Percentiles rank a stretch among this genome's conserved stretches.
These are phyloP conservation scores for Disparrhopalites patrizii DNA, from an alignment of 2,888 invertebrate species.

Conservation along the genomic window DNA sequence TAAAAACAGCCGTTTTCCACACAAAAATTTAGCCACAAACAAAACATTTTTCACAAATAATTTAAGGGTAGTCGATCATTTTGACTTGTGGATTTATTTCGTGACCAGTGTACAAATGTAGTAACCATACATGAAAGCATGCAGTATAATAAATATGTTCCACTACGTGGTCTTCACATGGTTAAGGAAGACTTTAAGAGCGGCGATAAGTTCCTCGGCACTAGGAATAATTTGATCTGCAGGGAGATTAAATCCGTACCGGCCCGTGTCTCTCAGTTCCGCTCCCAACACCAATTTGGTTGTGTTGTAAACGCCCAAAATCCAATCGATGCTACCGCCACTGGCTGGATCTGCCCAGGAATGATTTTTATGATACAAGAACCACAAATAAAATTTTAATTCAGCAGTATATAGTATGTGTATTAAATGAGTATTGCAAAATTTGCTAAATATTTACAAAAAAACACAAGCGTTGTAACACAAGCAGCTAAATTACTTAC, in stretches of 20 bases:
- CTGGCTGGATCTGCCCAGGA: constrained; percentile 28
- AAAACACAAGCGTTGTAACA: background rate
- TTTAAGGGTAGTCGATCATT: too few relatives aligned
- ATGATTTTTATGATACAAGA: too few relatives aligned
- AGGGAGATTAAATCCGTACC: constrained; percentile 39
- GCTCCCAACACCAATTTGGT: constrained; percentile 9
- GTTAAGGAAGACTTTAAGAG: constrained; percentile 15
- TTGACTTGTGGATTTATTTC: too few relatives aligned
- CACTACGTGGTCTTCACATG: constrained; percentile 15
- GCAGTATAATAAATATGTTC: too few relatives aligned
- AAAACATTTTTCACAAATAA: too few relatives aligned
- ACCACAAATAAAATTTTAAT: background rate
- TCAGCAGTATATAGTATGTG: too few relatives aligned
- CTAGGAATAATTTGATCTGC: constrained; percentile 36
- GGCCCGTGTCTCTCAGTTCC: constrained; percentile 21
- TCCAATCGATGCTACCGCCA: constrained; percentile 37
- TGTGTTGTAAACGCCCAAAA: constrained; percentile 20
- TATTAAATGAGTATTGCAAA: background rate
- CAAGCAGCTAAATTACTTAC: constrained; percentile 51
- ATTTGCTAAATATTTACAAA: background rate
- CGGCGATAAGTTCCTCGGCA: constrained; percentile 17
- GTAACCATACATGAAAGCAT: too few relatives aligned
- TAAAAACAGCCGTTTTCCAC: too few relatives aligned
- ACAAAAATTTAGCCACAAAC: too few relatives aligned
- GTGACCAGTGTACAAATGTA: too few relatives aligned